Evolutionary conservation across 1,140 invertebrate species (phyloP), one percentile per base, ranked within the genome.

Genomic region (Lerema accius): DNA sequence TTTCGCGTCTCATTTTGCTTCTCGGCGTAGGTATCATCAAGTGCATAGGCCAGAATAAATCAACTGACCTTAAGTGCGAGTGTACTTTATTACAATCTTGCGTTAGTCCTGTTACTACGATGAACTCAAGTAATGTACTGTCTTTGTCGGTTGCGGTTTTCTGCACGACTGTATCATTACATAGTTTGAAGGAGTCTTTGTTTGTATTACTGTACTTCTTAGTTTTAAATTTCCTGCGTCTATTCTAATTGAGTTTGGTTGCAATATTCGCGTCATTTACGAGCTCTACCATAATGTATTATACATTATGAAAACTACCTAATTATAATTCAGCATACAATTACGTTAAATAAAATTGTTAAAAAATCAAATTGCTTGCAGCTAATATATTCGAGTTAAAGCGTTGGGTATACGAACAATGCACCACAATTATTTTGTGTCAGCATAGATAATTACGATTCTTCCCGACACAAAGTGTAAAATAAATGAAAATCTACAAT

Each of bases 31-130:
- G 17, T 9, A 19, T 42, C 51, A 15, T 42, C 17, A 53, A 23
- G 11, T 15, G 51, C 37, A 55, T 17, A 15, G 39, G 51, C 28
- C 17, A 37, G n/a, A 15, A 55, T 55, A 55, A 55, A 55, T 55
- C 37, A 55, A 15, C 17, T 55, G 51, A 55, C 51, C 51, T 42
- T 55, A 42, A 11, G 11, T 42, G 37, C 37, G 39, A 55, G 23
- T 42, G 51, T 10, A 55, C 17, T 55, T 55, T 42, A 26, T 55
- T 23, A 26, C 37, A 9, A 32, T 37, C 32, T 43, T 16, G 46
- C 26, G 32, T 49, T 49, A 49, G 46, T 14, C 32, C 26, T 32
- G 46, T 49, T 49, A 14, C 23, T 49, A 19, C 14, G 26, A 32
- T 14, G 16, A 13, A n/a, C 11, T 1, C 17, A 48, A 13, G 17